These are phyloP conservation scores for Aplodontia rufa DNA, from an alignment of 2,113 vertebrate species.

Conservation along the genomic window DNA sequence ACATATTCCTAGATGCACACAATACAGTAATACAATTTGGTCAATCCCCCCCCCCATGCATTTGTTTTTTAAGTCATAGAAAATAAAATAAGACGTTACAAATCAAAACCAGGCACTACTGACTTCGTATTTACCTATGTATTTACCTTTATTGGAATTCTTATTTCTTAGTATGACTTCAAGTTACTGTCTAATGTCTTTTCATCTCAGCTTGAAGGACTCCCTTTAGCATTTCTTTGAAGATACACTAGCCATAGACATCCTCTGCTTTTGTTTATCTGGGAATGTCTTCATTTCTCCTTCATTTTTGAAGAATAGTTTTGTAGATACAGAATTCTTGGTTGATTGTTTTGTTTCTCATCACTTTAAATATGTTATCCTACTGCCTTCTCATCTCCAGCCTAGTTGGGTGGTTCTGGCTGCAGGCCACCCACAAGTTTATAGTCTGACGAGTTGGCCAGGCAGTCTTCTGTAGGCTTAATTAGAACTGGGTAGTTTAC, in stretches of 20 bases:
- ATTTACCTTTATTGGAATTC: background rate
- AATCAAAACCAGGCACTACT: background rate
- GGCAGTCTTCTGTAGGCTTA: background rate
- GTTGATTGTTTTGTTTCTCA: background rate
- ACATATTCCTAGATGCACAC: too few relatives aligned
- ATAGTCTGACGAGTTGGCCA: background rate
- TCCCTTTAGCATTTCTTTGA: background rate
- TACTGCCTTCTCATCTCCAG: background rate
- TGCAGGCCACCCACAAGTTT: background rate
- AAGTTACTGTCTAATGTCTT: background rate
- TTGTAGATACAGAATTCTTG: background rate
- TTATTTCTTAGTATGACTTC: background rate
- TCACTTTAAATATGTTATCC: background rate
- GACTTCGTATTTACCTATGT: background rate
- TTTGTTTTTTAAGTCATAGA: background rate
- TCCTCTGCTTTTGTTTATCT: background rate
- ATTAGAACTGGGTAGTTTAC: background rate
- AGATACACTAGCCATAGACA: background rate
- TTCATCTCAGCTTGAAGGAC: background rate
- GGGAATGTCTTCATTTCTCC: background rate
- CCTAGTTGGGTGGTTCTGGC: background rate
- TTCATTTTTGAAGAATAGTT: background rate
- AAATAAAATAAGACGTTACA: conserved; percentile 35
- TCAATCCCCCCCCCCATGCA: too few relatives aligned
- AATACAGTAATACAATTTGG: too few relatives aligned